Conservation (phyloP, 2,113 vertebrate genomes). For the Gorsachius goisagi region DNA sequence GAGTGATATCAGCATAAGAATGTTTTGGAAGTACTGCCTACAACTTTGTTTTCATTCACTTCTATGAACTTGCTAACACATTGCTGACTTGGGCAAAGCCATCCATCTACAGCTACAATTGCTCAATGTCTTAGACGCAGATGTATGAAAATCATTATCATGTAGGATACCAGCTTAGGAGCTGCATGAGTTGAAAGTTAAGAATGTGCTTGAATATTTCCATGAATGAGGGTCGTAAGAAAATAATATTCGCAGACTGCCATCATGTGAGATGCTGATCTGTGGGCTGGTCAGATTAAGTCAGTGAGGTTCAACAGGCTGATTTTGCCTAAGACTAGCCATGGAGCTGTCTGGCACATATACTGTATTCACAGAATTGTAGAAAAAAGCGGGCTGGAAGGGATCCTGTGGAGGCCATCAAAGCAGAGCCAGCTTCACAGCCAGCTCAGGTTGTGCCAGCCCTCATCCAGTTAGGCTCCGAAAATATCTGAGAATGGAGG, state of each 20-base stretch:
- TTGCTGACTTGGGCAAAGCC: background rate
- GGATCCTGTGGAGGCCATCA: background rate
- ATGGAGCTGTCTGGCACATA: background rate
- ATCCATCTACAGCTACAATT: background rate
- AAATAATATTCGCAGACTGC: background rate
- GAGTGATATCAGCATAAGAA: background rate
- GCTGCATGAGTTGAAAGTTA: background rate
- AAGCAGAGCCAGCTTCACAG: background rate
- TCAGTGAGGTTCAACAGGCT: background rate
- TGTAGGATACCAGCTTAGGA: background rate
- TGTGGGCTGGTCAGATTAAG: background rate
- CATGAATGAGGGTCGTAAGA: background rate
- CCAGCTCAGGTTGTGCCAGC: background rate
- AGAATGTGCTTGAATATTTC: background rate
- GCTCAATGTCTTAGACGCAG: background rate
- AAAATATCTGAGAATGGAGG: background rate
- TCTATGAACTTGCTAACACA: background rate
- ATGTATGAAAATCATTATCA: background rate
- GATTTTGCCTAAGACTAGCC: background rate
- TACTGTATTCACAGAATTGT: background rate
- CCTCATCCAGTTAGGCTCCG: background rate
- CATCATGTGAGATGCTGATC: background rate
- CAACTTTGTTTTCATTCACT: background rate
- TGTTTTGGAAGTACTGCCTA: background rate
- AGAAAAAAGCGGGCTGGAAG: background rate